Conservation (phyloP, 2,888 invertebrate species). For the Rapana venosa region DNA sequence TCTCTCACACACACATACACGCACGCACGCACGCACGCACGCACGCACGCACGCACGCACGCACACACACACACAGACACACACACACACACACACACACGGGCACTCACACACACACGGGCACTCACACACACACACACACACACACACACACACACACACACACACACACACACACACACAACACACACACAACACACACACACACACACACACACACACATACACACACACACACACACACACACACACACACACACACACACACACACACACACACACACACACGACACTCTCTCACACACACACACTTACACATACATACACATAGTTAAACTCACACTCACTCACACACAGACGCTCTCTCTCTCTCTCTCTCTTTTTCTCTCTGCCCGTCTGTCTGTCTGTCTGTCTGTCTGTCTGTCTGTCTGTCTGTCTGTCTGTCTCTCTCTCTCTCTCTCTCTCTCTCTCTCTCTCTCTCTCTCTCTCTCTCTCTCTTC, state of each 20-base stretch:
- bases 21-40: not conserved
- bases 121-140: not conserved
- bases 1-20: not conserved
- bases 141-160: not conserved
- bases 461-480: not conserved
- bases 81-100: conserved; percentile 15
- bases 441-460: not conserved
- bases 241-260: conserved; percentile 10
- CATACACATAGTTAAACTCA: not conserved
- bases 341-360: conserved; percentile 1
- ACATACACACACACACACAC: not conserved
- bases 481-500: not conserved
- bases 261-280: not conserved
- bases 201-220: not conserved
- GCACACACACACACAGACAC: not conserved
- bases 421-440: too few species aligned
- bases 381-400: not conserved
- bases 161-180: not conserved
- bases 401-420: too few species aligned
- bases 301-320: not conserved
- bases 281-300: not conserved
- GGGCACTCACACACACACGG: not conserved
- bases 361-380: not conserved
- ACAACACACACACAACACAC: not conserved
- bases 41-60: not conserved